A percentile compares a stretch with the other conserved stretches of the same genome.
Evolutionary conservation across 2,797 vertebrate genomes (phyloP).

Genomic region (Mormyrus hasselquistii): DNA sequence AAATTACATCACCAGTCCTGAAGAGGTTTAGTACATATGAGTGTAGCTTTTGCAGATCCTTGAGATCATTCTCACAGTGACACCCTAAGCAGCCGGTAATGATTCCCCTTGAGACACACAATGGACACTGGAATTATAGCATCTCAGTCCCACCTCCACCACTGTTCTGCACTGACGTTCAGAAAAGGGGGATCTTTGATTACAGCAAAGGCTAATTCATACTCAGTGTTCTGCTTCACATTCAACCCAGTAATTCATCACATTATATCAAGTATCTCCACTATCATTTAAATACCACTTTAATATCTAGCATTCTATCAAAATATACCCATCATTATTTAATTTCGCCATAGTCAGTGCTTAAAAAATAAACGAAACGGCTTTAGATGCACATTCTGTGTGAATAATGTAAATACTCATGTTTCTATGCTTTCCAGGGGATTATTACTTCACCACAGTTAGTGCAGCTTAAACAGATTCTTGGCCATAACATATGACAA

Average conservation of each 20-base stretch:
- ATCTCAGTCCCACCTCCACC: neutral
- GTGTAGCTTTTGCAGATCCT: neutral
- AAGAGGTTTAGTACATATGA: neutral
- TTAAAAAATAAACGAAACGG: neutral
- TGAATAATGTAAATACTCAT: neutral
- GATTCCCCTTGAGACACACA: conserved; percentile 7
- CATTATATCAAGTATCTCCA: neutral
- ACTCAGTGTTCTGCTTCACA: neutral
- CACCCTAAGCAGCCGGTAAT: neutral
- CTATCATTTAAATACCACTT: neutral
- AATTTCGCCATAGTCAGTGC: neutral
- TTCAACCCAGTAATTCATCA: neutral
- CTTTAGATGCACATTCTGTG: neutral
- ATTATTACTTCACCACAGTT: neutral
- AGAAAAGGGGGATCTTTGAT: neutral
- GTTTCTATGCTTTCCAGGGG: neutral
- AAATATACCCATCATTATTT: neutral
- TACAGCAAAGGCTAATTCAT: neutral
- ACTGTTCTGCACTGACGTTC: neutral
- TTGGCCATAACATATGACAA: neutral
- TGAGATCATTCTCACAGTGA: neutral
- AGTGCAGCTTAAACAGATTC: neutral
- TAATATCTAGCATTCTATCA: neutral
- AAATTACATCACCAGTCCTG: neutral
- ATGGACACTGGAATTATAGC: conserved; percentile 3